Percentiles rank a stretch among this genome's conserved stretches.
phyloP scores from a whole-genome alignment of 2,113 vertebrate genomes.

The Engraulis encrasicolus region DNA sequence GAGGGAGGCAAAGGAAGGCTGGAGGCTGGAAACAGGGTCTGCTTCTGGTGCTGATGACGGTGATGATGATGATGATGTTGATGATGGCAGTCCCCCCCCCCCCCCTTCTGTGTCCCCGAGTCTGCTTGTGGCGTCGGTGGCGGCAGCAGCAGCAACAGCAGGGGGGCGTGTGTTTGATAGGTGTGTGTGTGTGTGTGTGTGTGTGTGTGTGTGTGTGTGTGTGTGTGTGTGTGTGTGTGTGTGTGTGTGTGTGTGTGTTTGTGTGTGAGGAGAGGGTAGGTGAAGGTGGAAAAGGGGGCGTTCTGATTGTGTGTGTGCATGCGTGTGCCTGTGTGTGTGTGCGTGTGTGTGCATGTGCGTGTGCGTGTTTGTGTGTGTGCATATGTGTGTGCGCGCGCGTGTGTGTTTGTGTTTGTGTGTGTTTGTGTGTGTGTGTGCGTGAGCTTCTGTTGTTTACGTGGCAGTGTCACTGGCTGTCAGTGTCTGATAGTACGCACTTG shows the following conservation, averaged over 20 bases:
- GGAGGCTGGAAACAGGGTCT: too few relatives aligned
- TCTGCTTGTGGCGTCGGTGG: not conserved
- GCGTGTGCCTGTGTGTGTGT: constrained; percentile 30
- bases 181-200: not conserved
- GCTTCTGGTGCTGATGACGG: not conserved
- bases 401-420: not conserved
- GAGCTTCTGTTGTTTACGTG: constrained; percentile 12
- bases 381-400: too few relatives aligned
- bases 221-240: not conserved
- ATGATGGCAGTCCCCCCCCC: not conserved
- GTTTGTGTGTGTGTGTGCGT: constrained; percentile 8
- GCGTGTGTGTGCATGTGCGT: constrained; percentile 24
- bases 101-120: not conserved
- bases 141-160: not conserved
- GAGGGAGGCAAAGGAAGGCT: too few relatives aligned
- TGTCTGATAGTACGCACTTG: not conserved
- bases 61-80: not conserved
- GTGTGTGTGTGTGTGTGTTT: constrained; percentile 27
- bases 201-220: constrained; percentile 27
- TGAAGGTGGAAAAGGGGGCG: too few relatives aligned
- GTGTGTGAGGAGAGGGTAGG: too few relatives aligned
- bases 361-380: too few relatives aligned
- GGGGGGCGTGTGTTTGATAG: not conserved
- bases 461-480: not conserved
- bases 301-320: too few relatives aligned